These are phyloP conservation scores for Congeria kusceri DNA, from an alignment of 2,888 invertebrate species.

Conservation along the genomic window DNA sequence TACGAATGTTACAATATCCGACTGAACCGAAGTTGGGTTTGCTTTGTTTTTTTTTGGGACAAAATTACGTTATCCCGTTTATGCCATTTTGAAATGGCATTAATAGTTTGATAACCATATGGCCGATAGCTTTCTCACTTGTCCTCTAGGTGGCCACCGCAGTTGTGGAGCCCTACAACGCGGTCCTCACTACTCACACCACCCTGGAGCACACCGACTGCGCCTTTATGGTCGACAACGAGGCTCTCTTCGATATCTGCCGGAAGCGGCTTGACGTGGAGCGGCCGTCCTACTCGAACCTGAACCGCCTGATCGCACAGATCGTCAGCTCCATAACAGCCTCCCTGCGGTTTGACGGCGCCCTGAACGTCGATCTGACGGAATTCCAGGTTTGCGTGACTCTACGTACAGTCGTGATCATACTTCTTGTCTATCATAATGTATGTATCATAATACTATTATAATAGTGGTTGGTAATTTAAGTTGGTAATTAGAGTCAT, in stretches of 20 bases:
- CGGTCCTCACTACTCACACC: conserved; percentile 97
- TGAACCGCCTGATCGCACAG: conserved; percentile 96
- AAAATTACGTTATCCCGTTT: no score
- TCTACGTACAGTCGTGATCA: no score
- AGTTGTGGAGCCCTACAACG: conserved; percentile 98
- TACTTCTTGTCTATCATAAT: no score
- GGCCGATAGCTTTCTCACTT: no score
- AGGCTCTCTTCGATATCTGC: conserved; percentile 95
- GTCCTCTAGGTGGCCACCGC: conserved; percentile 90
- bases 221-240: conserved; percentile 98
- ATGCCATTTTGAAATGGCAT: no score
- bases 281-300: conserved; percentile 93
- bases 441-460: not conserved
- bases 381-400: conserved; percentile 84
- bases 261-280: conserved; percentile 92
- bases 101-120: no score
- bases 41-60: no score
- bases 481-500: no score
- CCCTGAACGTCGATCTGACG: conserved; percentile 85
- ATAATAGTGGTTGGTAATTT: no score
- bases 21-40: no score
- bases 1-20: no score
- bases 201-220: conserved; percentile 97
- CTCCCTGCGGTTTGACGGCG: conserved; percentile 81
- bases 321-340: conserved; percentile 87